Base-by-base conservation (phyloP, 2,113 vertebrate species). In the Empidonax alnorum region DNA sequence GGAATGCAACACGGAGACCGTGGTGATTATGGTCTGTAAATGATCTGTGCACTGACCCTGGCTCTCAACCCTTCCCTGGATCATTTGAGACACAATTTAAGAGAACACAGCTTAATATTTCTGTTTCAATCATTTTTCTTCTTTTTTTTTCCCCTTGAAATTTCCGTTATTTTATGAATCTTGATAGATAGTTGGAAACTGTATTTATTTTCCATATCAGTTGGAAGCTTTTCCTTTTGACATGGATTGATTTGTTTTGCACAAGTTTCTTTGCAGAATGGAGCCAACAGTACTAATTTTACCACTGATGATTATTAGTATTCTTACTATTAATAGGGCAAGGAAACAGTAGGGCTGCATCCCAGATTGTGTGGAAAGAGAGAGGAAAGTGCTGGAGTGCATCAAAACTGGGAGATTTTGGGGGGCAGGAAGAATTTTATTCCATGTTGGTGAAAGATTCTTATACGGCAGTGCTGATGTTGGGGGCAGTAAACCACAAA, bases 201-300 rank as follows among this genome's bases (percentile, higher is more conserved):
- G 23, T 42, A 31, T 92, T 84, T 90, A 42, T 94, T 96, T 96
- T 92, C 92, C 28, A 1, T 87, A 68, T 86, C 73, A 87, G 39
- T 20, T 71, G 68, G 75, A 77, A 85, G 10, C 55, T 95, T 90
- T 78, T 81, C 21, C 76, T 90, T 88, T 78, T 79, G 92, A 94
- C 86, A 3, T 30, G 49, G 79, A 75, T 84, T 77, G 65, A 93
- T 87, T 87, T 96, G 83, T 96, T 94, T 95, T 89, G 86, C 49
- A 63, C 58, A 75, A 84, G 37, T 89, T 89, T 75, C 86, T 92
- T 50, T 69, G 58, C 15, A 47, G 37, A 92, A 69, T 6, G 6
- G 65, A 90, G 73, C 42, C 71, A 90, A 87, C 42, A 58, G 46
- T 46, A 66, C 21, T 87, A 62, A 96, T 81, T 93, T 81, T 68